These are phyloP conservation scores for Hozukius guyotensis DNA, from an alignment of 2,797 vertebrate genomes.

Conservation along the genomic window DNA sequence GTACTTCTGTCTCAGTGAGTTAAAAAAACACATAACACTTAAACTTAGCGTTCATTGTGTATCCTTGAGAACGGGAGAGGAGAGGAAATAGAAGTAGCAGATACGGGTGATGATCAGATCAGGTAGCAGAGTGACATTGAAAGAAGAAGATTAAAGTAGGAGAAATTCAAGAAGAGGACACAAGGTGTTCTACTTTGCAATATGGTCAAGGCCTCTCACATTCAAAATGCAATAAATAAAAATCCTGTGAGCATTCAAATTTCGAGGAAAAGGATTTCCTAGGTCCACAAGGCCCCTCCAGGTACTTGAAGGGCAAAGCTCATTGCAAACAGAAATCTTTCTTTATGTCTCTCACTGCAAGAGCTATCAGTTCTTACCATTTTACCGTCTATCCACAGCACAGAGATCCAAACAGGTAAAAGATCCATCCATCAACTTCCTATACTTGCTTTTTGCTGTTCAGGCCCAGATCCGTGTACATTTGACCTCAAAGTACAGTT, in stretches of 20 bases:
- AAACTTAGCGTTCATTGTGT: constrained; percentile 32
- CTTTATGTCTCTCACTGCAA: constrained; percentile 1
- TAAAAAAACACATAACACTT: constrained; percentile 43
- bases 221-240: constrained; percentile 37
- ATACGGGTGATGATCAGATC: constrained; percentile 8
- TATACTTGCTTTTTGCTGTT: not conserved
- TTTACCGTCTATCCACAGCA: constrained; percentile 6
- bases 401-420: constrained; percentile 19
- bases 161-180: constrained; percentile 22
- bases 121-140: constrained; percentile 19
- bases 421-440: constrained; percentile 19
- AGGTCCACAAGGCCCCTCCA: constrained; percentile 2
- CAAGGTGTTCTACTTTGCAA: constrained; percentile 24
- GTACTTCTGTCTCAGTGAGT: constrained; percentile 41
- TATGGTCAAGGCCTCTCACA: constrained; percentile 8
- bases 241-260: constrained; percentile 24
- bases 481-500: too few relatives aligned
- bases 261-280: constrained; percentile 19
- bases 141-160: constrained; percentile 24
- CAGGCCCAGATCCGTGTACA: not conserved
- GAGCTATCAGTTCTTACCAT: not conserved
- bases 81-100: constrained; percentile 1
- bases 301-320: constrained; percentile 24
- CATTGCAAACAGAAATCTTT: not conserved
- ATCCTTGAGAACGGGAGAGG: constrained; percentile 1